Base-by-base conservation (phyloP, 1,140 invertebrate genomes). In the Harpegnathos saltator region DNA sequence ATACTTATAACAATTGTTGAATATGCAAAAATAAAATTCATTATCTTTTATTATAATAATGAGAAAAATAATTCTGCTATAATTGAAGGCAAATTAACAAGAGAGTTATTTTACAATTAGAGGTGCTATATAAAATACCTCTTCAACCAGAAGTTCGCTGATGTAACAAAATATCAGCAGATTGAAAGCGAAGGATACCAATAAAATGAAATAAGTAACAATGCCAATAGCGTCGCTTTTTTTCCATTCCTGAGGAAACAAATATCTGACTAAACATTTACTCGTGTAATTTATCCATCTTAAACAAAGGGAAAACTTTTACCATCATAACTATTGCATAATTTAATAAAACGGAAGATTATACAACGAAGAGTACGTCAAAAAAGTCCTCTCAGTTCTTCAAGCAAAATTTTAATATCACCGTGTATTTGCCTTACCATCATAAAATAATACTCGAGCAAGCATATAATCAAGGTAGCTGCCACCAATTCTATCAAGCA, bases 101-200 rank as follows among this genome's bases (percentile, higher is more conserved):
- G 26, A 61, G 38, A 33, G 1, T 44, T 29, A 33, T 61, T 3
- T 50, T 24, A 50, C 17, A 44, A 7, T 22, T 26, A 44, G 7
- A 44, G 7, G 11, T 11, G 7, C 11, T 44, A 11, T 44, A 14
- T 52, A n/a, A 66, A 48, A 54, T 15, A 92, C 91, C 86, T 91
- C 77, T 69, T 91, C 83, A 3, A 83, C 68, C 0, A 92, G 77
- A 9, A 91, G 17, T 56, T 92, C 89, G 0, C 91, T 89, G n/a
- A 92, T 89, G 17, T 90, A 89, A 54, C 91, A 92, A 65, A 90
- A 90, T 75, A 92, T 90, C 9, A 90, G 85, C 52, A 90, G 87
- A 68, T 92, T 91, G 50, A 90, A 90, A 12, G 78, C 87, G 17
- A 91, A 89, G 0, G 91, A 91, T 3, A 86, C 59, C 0, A 92